Conservation (phyloP, 2,113 vertebrate species). For the Apteryx mantelli region DNA sequence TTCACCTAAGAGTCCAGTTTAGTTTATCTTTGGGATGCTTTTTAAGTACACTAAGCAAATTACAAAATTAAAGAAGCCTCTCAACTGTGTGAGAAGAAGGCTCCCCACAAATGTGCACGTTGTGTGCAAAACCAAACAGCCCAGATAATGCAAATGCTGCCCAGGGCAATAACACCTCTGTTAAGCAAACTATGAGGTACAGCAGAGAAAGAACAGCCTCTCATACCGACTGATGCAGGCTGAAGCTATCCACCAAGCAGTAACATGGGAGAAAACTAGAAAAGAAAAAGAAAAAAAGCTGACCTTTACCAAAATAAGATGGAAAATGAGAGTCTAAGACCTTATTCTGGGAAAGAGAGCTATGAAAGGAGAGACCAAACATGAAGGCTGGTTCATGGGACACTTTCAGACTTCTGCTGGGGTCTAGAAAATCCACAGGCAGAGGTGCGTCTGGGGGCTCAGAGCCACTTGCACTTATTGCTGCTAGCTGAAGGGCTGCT, state of each 20-base stretch:
- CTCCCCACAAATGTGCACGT: not conserved
- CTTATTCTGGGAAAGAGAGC: not conserved
- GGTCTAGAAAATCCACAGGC: not conserved
- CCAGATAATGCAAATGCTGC: not conserved
- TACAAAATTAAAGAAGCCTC: not conserved
- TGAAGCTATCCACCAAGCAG: not conserved
- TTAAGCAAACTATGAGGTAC: not conserved
- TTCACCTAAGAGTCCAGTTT: not conserved
- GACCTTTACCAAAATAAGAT: not conserved
- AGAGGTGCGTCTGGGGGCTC: not conserved
- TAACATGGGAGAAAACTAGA: not conserved
- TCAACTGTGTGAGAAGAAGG: not conserved
- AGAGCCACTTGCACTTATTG: not conserved
- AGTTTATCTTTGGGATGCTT: not conserved
- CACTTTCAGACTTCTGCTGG: not conserved
- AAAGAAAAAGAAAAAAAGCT: not conserved
- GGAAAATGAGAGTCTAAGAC: not conserved
- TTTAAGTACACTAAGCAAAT: not conserved
- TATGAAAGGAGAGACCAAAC: not conserved
- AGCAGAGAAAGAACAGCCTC: not conserved
- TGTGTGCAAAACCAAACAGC: not conserved
- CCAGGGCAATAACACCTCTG: not conserved
- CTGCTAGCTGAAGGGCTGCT: not conserved
- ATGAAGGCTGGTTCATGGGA: accelerated
- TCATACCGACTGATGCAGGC: not conserved